Percentiles rank a stretch among this genome's conserved stretches.
phyloP scores from a whole-genome alignment of 2,888 invertebrate genomes.

The Teleiodes luculella region DNA sequence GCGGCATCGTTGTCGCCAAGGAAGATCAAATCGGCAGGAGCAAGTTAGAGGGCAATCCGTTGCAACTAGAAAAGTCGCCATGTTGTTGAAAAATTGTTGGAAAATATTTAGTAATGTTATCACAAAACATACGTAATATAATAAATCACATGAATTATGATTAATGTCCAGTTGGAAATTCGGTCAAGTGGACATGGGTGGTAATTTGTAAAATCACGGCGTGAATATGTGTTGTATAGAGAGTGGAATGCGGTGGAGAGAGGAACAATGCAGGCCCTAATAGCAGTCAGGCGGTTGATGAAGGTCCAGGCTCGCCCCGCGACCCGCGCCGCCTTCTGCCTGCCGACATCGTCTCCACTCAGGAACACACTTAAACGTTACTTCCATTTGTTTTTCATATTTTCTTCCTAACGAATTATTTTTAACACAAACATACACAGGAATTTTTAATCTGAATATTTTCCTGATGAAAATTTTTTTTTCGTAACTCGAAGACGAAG shows the following conservation, averaged over 20 bases:
- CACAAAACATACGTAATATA: too few relatives aligned
- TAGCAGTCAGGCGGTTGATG: slow-evolving; percentile 77
- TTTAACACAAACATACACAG: too few relatives aligned
- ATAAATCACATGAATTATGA: neutral
- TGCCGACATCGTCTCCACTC: neutral
- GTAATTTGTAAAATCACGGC: slow-evolving; percentile 71
- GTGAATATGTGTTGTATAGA: slow-evolving; percentile 63
- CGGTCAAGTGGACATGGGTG: slow-evolving; percentile 42
- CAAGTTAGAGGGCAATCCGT: too few relatives aligned
- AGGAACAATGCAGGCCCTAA: slow-evolving; percentile 73
- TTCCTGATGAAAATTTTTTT: too few relatives aligned
- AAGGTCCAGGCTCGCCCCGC: slow-evolving; percentile 51
- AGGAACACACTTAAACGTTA: neutral
- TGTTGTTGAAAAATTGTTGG: too few relatives aligned
- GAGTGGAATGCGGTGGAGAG: slow-evolving; percentile 57
- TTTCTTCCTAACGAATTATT: too few relatives aligned
- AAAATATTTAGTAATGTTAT: too few relatives aligned
- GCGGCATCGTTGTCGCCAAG: too few relatives aligned
- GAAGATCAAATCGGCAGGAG: too few relatives aligned
- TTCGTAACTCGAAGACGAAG: too few relatives aligned
- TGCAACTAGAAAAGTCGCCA: too few relatives aligned
- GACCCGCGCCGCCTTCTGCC: neutral
- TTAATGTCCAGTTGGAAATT: neutral
- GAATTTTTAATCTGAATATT: too few relatives aligned
- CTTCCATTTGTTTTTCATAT: neutral